phyloP scores from a whole-genome alignment of 1,140 invertebrate genomes.

The Leptonema lineaticorne region DNA sequence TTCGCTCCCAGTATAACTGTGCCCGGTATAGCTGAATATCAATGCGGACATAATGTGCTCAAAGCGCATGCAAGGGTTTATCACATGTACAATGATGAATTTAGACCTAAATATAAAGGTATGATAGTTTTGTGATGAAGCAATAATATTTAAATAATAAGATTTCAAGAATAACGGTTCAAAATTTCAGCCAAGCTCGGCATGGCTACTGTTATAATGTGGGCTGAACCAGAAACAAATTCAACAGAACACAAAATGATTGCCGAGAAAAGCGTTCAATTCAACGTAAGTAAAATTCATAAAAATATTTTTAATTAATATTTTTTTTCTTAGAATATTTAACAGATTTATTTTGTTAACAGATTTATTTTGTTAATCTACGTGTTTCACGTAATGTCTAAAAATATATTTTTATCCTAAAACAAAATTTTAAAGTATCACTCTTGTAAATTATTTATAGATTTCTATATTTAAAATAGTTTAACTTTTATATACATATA shows the following conservation, averaged over 20 bases:
- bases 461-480: too few species aligned
- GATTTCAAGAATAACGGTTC: background rate
- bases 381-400: too few species aligned
- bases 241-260: slow-evolving; percentile 44
- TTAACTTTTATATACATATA: too few species aligned
- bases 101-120: slow-evolving; percentile 46
- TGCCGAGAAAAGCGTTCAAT: slow-evolving; percentile 48
- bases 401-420: too few species aligned
- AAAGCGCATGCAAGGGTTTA: slow-evolving; percentile 60
- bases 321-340: too few species aligned
- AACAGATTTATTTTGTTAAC: too few species aligned
- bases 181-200: slow-evolving; percentile 36
- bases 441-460: too few species aligned
- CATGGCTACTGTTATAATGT: slow-evolving; percentile 32
- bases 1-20: slow-evolving; percentile 40
- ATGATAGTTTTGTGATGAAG: background rate
- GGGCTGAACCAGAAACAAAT: slow-evolving; percentile 35
- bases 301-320: too few species aligned
- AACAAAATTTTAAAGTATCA: too few species aligned
- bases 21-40: slow-evolving; percentile 49
- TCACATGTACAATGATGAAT: slow-evolving; percentile 47
- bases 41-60: slow-evolving; percentile 57
- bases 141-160: background rate
- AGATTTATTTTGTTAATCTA: too few species aligned
- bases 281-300: slow-evolving; percentile 47